Evolutionary conservation across 2,113 vertebrate genomes (phyloP), one percentile per base, ranked within the genome.

Genomic region (Butorides virescens): DNA sequence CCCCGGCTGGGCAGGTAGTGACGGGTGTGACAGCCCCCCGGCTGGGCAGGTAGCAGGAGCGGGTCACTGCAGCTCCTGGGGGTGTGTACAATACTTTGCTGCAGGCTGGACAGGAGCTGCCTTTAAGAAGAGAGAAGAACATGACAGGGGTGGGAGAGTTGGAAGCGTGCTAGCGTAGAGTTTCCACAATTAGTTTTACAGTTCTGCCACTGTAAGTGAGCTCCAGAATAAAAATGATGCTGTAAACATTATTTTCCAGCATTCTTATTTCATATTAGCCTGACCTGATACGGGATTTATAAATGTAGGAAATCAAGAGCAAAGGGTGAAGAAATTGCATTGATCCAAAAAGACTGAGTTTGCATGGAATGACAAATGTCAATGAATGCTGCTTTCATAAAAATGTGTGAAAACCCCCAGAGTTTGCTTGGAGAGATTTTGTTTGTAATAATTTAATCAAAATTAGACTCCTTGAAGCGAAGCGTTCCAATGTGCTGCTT

Each of bases 41-140:
- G 6, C 62, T 20, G 61, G 58, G 56, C 47, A 82, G 47, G 70
- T 50, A 6, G 5, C 66, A 75, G 49, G 25, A 85, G 15, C 49
- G 70, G 79, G 36, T 78, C 67, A 63, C 56, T 62, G 72, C 47
- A 56, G 55, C 65, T 79, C 63, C 1, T 15, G 12, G 25, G 13
- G 3, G 59, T 90, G 25, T 73, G 92, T 20, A n/a, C 47, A 83
- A n/a, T 34, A 27, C 44, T 79, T 56, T 73, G 37, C 75, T 62
- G 58, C 34, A 27, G 42, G 62, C 79, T 37, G 66, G 80, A 62
- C 66, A 73, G 74, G 68, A 94, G 46, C 55, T 87, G 62, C 59
- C 56, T 84, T 90, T 71, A 42, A 85, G 75, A 85, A 56, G 53
- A 73, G 44, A 71, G 59, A 84, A 84, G 90, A 75, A 27, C 34